A percentile compares a stretch with the other conserved stretches of the same genome.
These are phyloP conservation scores for Brienomyrus longianalis DNA, from an alignment of 2,113 vertebrate species.

Conservation along the genomic window DNA sequence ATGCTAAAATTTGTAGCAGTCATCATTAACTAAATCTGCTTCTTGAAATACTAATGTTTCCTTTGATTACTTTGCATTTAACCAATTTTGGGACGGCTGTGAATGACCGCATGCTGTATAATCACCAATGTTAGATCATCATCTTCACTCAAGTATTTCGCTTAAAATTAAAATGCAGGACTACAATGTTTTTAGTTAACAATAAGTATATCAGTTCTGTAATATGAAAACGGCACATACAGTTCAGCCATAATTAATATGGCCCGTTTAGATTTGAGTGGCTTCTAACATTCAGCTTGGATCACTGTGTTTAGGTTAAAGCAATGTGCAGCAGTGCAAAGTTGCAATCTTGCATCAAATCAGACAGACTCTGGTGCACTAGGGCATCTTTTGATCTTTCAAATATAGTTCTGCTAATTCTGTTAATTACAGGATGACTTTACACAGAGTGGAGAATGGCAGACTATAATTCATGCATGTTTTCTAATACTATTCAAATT, in stretches of 20 bases:
- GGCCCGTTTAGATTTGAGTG: neutral
- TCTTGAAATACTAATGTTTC: neutral
- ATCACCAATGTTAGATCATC: neutral
- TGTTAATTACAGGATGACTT: neutral
- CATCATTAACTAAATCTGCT: neutral
- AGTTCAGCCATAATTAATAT: neutral
- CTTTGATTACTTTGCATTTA: neutral
- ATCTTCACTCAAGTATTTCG: neutral
- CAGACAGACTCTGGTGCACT: neutral
- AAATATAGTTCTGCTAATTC: neutral
- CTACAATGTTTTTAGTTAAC: neutral
- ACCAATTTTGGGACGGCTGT: neutral
- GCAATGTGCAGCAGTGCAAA: neutral
- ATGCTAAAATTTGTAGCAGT: neutral
- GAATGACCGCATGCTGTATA: neutral
- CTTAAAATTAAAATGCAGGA: neutral
- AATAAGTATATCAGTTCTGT: neutral
- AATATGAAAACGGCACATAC: neutral
- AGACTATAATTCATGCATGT: neutral
- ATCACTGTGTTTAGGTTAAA: neutral
- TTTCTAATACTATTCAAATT: neutral
- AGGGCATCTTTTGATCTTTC: neutral
- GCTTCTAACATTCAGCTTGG: neutral
- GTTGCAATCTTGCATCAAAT: neutral
- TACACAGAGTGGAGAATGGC: neutral